Percentiles rank a stretch among this genome's conserved stretches.
These are phyloP conservation scores for human DNA, from an alignment of 2,113 vertebrate species.

Conservation along the genomic window GRCh38 chr4:155776001-155776500, in stretches of 20 bases:
- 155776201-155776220: not conserved
- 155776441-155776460: no score
- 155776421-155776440: no score
- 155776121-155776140: not conserved
- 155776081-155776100: not conserved
- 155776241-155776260: not conserved
- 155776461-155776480: no score
- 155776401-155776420: not conserved
- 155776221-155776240: not conserved
- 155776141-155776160: not conserved
- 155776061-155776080: not conserved
- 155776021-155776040: not conserved
- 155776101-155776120: not conserved
- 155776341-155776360: not conserved
- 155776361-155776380: not conserved
- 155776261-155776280: not conserved
- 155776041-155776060: conserved; percentile 20
- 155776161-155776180: not conserved
- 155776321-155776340: not conserved
- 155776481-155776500: no score
- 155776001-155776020: not conserved
- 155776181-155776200: not conserved
- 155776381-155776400: not conserved
- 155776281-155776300: not conserved
- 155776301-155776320: not conserved